phyloP scores from a whole-genome alignment of 2,797 vertebrate genomes.

The Sebastes hopkinsi region DNA sequence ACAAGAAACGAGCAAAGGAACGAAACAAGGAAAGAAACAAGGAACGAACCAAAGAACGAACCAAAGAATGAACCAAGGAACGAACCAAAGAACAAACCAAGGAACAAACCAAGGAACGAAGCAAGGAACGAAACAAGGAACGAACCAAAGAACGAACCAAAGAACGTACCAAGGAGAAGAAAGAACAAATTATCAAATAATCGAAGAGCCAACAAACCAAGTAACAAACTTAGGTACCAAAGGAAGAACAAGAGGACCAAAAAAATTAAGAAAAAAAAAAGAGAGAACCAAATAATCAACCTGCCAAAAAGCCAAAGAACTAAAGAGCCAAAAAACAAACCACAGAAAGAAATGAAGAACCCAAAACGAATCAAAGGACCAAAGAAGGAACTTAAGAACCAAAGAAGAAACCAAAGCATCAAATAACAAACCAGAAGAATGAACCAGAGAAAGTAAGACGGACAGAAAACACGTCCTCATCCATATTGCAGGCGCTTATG shows the following conservation, averaged over 20 bases:
- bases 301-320: neutral
- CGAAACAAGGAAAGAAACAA: too few species aligned
- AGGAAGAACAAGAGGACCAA: neutral
- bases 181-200: neutral
- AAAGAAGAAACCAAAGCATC: neutral
- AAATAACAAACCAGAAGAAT: neutral
- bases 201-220: neutral
- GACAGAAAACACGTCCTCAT: neutral
- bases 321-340: neutral
- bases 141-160: fast-evolving
- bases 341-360: neutral
- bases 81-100: fast-evolving
- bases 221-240: neutral
- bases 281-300: neutral
- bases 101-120: fast-evolving
- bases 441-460: neutral
- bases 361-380: neutral
- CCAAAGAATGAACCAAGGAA: fast-evolving
- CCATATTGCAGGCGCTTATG: neutral
- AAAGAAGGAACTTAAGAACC: neutral
- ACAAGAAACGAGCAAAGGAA: too few species aligned
- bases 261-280: neutral
- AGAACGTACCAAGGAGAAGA: neutral
- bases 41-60: too few species aligned
- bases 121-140: fast-evolving